phyloP scores from a whole-genome alignment of 2,888 invertebrate genomes.

The Aromia moschata region DNA sequence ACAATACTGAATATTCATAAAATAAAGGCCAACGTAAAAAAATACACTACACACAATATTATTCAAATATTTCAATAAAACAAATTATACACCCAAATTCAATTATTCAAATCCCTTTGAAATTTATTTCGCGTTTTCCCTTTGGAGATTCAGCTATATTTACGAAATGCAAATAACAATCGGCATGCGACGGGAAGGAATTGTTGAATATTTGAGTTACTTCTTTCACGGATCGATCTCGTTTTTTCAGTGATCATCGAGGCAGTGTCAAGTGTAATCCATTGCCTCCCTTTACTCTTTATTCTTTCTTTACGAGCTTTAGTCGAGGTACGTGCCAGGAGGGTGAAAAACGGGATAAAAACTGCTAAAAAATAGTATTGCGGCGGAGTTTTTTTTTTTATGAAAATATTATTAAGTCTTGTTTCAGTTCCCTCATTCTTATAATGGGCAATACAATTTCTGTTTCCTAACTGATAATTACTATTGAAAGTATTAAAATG shows the following conservation, averaged over 20 bases:
- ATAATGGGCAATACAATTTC: too few species aligned
- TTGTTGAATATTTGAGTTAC: constrained; percentile 41
- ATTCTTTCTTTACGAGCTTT: constrained; percentile 35
- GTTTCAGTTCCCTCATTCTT: too few species aligned
- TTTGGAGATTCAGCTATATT: constrained; percentile 48
- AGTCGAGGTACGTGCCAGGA: too few species aligned
- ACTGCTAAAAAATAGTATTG: too few species aligned
- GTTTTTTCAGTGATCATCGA: constrained; percentile 53
- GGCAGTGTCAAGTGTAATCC: constrained; percentile 56
- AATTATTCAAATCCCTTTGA: constrained; percentile 58
- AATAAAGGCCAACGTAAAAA: too few species aligned
- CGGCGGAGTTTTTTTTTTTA: too few species aligned
- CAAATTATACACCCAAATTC: constrained; percentile 59
- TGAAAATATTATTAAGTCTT: too few species aligned
- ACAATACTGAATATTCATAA: too few species aligned
- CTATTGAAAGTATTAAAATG: too few species aligned
- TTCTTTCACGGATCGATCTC: constrained; percentile 50
- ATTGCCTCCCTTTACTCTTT: constrained; percentile 49
- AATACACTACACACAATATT: neutral
- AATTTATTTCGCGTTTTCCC: constrained; percentile 58
- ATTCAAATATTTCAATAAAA: constrained; percentile 42
- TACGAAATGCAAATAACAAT: constrained; percentile 57
- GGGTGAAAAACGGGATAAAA: too few species aligned
- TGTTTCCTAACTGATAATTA: too few species aligned
- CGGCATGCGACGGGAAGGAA: constrained; percentile 40